Percentiles rank a stretch among this genome's conserved stretches.
Evolutionary conservation across 2,888 invertebrate genomes (phyloP).

Genomic region (Galerucella pusilla): DNA sequence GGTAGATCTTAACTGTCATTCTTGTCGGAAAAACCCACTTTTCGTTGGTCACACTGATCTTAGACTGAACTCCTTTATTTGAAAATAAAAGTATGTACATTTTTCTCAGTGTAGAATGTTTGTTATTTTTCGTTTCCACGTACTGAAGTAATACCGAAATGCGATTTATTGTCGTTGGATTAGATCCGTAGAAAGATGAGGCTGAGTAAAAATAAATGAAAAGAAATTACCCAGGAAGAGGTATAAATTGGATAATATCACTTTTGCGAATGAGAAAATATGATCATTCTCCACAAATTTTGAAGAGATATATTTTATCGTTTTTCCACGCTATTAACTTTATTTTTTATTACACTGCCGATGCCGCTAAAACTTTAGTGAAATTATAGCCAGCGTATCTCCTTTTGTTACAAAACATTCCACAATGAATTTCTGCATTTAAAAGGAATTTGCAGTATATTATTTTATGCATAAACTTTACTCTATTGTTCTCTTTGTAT

Average conservation of each 20-base stretch:
- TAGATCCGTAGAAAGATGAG: slow-evolving; percentile 26
- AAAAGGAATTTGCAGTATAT: neutral
- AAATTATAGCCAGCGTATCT: neutral
- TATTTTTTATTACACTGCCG: neutral
- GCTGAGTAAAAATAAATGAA: slow-evolving; percentile 26
- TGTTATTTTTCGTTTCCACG: neutral
- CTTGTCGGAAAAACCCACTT: too few species aligned
- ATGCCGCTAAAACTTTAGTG: neutral
- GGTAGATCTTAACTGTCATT: too few species aligned
- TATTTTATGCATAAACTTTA: slow-evolving; percentile 2
- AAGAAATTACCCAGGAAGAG: slow-evolving; percentile 11
- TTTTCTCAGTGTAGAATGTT: neutral
- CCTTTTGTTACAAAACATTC: slow-evolving; percentile 2
- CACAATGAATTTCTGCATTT: neutral
- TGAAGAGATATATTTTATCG: too few species aligned
- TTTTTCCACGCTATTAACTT: neutral
- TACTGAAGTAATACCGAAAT: slow-evolving; percentile 21
- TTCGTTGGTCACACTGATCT: too few species aligned
- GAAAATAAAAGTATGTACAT: neutral
- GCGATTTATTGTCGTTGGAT: slow-evolving; percentile 30
- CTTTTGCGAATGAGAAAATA: too few species aligned
- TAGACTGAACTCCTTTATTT: too few species aligned
- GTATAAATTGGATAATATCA: slow-evolving; percentile 14
- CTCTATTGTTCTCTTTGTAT: neutral
- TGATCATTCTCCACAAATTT: too few species aligned